Conservation (phyloP, 2,113 vertebrate species). For the Gila orcuttii region DNA sequence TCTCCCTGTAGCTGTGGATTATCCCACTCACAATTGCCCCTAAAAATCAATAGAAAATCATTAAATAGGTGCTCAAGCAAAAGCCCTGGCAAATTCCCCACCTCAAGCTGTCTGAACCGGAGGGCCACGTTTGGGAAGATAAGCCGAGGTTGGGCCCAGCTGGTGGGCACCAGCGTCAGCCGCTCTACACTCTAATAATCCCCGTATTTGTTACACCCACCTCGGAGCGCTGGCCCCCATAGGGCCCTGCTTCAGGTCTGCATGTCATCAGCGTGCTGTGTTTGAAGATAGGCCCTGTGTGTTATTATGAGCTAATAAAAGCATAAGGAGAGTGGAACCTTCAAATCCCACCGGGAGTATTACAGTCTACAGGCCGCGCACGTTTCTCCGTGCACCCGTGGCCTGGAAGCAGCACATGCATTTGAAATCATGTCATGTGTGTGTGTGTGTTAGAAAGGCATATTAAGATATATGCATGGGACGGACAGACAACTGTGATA, state of each 20-base stretch:
- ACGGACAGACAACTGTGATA: not conserved
- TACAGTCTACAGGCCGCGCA: slow-evolving; percentile 56
- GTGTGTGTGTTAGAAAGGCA: not conserved
- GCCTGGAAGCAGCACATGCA: slow-evolving; percentile 69
- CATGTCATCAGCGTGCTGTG: slow-evolving; percentile 69
- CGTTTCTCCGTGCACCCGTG: slow-evolving; percentile 69
- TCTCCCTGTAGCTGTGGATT: slow-evolving; percentile 28
- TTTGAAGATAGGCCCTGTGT: slow-evolving; percentile 75
- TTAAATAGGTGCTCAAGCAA: slow-evolving; percentile 24
- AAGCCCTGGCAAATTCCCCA: not conserved
- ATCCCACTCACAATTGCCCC: slow-evolving; percentile 24
- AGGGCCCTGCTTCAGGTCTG: slow-evolving; percentile 67
- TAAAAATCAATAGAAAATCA: slow-evolving; percentile 46
- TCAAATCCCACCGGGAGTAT: slow-evolving; percentile 44
- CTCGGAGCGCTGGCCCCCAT: slow-evolving; percentile 61
- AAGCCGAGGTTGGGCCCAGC: slow-evolving; percentile 73
- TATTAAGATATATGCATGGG: slow-evolving; percentile 19
- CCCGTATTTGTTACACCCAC: slow-evolving; percentile 75
- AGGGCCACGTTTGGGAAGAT: slow-evolving; percentile 54
- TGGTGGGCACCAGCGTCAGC: slow-evolving; percentile 66
- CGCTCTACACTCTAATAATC: slow-evolving; percentile 76
- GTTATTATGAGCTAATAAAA: slow-evolving; percentile 71
- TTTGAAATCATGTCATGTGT: slow-evolving; percentile 61
- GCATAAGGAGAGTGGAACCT: slow-evolving; percentile 37
- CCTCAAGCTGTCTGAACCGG: slow-evolving; percentile 15